Evolutionary conservation across 2,797 vertebrate genomes (phyloP).

Genomic region (Ambastaia sidthimunki): DNA sequence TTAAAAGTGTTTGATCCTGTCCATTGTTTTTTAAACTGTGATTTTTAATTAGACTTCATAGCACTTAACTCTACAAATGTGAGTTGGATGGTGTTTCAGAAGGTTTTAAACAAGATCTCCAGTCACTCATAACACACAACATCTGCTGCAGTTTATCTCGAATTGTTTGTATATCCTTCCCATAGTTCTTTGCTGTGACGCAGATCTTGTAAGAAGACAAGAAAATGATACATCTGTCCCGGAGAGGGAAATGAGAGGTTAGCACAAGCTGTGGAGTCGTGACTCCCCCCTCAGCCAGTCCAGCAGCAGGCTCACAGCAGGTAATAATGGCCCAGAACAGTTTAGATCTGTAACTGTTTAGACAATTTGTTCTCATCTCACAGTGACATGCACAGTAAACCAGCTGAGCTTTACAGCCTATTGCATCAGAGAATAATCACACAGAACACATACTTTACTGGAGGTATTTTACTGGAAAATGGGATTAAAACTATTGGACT

Average conservation of each 20-base stretch:
- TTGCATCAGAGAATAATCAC: background rate
- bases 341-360: conserved; percentile 45
- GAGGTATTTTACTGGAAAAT: too few relatives aligned
- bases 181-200: conserved; percentile 38
- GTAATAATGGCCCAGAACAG: conserved; percentile 75
- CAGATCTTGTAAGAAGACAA: conserved; percentile 90
- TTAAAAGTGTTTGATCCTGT: conserved; percentile 7
- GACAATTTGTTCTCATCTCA: conserved; percentile 39
- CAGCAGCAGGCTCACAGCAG: conserved; percentile 75
- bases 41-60: conserved; percentile 4
- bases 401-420: conserved; percentile 11
- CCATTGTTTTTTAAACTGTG: background rate
- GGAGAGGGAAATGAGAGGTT: conserved; percentile 97
- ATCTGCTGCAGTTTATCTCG: conserved; percentile 15
- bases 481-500: too few relatives aligned
- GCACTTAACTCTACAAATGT: background rate
- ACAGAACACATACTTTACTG: too few relatives aligned
- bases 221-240: conserved; percentile 96
- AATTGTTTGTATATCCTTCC: conserved; percentile 39
- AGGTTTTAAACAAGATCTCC: background rate
- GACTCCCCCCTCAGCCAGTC: conserved; percentile 85
- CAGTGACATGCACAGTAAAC: conserved; percentile 40
- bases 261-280: conserved; percentile 81
- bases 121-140: conserved; percentile 2
- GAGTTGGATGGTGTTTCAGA: background rate